phyloP scores from a whole-genome alignment of 2,888 invertebrate species.

The Boloria selene region DNA sequence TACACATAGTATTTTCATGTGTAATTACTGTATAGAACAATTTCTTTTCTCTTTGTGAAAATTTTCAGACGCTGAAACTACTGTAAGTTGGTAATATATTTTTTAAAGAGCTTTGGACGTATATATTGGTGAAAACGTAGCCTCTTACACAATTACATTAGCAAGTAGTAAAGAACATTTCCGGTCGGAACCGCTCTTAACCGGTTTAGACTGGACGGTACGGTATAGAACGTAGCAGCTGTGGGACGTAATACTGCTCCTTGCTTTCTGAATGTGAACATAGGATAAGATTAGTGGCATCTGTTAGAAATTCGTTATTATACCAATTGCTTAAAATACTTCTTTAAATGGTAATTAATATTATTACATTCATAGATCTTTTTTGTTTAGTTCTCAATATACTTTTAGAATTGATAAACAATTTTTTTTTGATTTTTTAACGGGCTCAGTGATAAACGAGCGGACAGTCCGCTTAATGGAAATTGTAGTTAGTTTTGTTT shows the following conservation, averaged over 20 bases:
- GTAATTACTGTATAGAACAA: too few relatives aligned
- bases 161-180: slow-evolving; percentile 68
- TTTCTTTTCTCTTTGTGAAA: too few relatives aligned
- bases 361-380: too few relatives aligned
- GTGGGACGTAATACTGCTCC: slow-evolving; percentile 45
- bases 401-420: too few relatives aligned
- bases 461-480: too few relatives aligned
- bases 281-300: slow-evolving; percentile 35
- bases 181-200: slow-evolving; percentile 63
- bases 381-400: too few relatives aligned
- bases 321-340: too few relatives aligned
- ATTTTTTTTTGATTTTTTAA: too few relatives aligned
- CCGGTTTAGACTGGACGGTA: slow-evolving; percentile 59
- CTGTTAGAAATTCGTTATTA: slow-evolving; percentile 1
- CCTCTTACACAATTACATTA: slow-evolving; percentile 71
- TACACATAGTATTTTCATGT: too few relatives aligned
- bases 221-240: slow-evolving; percentile 39
- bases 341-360: too few relatives aligned
- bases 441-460: too few relatives aligned
- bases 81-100: background rate
- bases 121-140: slow-evolving; percentile 21
- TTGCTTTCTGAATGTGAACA: slow-evolving; percentile 43
- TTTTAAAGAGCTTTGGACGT: slow-evolving; percentile 15
- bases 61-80: background rate
- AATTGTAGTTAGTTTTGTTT: too few relatives aligned